These are phyloP conservation scores for Chaenogobius annularis DNA, from an alignment of 2,113 vertebrate species.

Conservation along the genomic window DNA sequence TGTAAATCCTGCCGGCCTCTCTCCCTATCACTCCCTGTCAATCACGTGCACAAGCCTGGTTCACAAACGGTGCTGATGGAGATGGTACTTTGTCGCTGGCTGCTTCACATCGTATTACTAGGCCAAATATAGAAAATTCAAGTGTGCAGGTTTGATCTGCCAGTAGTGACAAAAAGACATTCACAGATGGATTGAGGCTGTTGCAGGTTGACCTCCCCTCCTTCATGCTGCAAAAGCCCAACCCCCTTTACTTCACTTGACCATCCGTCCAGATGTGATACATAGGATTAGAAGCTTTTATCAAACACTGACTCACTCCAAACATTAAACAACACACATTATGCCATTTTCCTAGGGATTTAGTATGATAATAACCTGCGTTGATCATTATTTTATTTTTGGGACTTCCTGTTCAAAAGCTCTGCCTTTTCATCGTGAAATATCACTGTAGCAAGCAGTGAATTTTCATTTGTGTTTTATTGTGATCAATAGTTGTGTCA, in stretches of 20 bases:
- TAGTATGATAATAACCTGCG: too few relatives aligned
- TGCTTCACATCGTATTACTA: slow-evolving; percentile 38
- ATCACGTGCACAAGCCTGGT: slow-evolving; percentile 33
- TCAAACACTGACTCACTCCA: slow-evolving; percentile 42
- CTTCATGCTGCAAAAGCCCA: slow-evolving; percentile 41
- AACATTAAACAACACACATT: background rate
- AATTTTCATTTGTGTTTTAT: too few relatives aligned
- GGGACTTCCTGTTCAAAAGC: too few relatives aligned
- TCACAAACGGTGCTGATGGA: slow-evolving; percentile 51
- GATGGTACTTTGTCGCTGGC: slow-evolving; percentile 14
- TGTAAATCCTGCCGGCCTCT: slow-evolving; percentile 54
- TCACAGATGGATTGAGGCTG: slow-evolving; percentile 38
- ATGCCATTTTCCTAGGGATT: too few relatives aligned
- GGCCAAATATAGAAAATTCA: slow-evolving; percentile 5
- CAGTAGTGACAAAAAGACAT: slow-evolving; percentile 31
- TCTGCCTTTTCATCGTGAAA: too few relatives aligned
- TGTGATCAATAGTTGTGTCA: too few relatives aligned
- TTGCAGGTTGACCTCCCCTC: slow-evolving; percentile 45
- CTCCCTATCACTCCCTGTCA: slow-evolving; percentile 27
- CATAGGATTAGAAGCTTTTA: slow-evolving; percentile 69
- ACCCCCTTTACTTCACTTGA: slow-evolving; percentile 40
- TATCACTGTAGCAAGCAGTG: too few relatives aligned
- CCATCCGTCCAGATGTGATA: slow-evolving; percentile 64
- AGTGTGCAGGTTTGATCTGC: slow-evolving; percentile 28
- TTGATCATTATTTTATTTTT: too few relatives aligned